Conservation (phyloP, 2,113 vertebrate species). For the Heterocephalus glaber region DNA sequence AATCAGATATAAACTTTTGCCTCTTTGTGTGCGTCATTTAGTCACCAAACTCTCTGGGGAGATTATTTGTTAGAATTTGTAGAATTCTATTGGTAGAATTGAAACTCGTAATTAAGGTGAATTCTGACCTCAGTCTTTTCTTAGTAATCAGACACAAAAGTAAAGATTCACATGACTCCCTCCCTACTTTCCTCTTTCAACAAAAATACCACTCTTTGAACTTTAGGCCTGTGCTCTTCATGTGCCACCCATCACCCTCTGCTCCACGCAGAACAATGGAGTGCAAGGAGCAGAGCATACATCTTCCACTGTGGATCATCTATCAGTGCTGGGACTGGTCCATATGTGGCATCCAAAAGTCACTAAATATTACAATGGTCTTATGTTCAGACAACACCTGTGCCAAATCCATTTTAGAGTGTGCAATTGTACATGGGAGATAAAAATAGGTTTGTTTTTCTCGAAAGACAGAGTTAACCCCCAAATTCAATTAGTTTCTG, state of each 20-base stretch:
- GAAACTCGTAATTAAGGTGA: neutral
- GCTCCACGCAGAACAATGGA: neutral
- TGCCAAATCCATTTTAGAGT: neutral
- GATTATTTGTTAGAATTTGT: neutral
- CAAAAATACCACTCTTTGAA: neutral
- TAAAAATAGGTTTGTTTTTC: neutral
- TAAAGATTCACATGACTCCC: neutral
- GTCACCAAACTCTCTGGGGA: neutral
- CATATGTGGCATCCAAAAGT: neutral
- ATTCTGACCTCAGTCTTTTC: neutral
- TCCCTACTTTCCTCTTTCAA: neutral
- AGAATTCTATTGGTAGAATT: neutral
- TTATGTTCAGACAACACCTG: neutral
- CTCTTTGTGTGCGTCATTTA: neutral
- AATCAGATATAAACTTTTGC: neutral
- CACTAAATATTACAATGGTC: neutral
- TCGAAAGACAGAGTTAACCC: slow-evolving; percentile 57
- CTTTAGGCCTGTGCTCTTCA: neutral
- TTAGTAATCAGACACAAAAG: neutral
- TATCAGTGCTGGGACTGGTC: neutral
- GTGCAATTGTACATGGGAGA: neutral
- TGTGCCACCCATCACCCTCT: neutral
- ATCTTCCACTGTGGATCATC: neutral
- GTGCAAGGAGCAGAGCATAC: neutral
- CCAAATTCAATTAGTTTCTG: slow-evolving; percentile 63